A percentile compares a stretch with the other conserved stretches of the same genome.
These are phyloP conservation scores for Montipora foliosa DNA, from an alignment of 64 coral and sea anemone genomes.

Conservation along the genomic window DNA sequence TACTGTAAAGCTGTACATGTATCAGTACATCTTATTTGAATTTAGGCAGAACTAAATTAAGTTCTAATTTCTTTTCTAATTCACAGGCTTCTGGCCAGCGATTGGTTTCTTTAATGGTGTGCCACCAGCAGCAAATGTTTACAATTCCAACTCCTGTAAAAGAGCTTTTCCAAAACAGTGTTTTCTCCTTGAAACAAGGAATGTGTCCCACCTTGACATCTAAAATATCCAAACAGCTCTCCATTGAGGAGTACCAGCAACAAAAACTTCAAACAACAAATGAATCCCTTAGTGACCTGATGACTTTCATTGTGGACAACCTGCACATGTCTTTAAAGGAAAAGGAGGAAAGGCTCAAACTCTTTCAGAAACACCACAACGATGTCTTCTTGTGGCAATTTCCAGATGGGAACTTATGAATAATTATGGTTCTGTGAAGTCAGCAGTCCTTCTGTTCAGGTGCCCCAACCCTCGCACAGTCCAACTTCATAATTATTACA, in stretches of 20 bases:
- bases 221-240: constrained; percentile 25
- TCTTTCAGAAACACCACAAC: constrained; percentile 43
- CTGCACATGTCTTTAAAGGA: constrained; percentile 31
- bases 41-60: too few species aligned
- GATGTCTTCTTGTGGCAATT: constrained; percentile 49
- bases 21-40: too few species aligned
- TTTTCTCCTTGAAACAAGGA: constrained; percentile 7
- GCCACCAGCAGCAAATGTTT: constrained; percentile 37
- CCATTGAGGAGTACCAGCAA: constrained; percentile 4
- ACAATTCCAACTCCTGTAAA: not conserved
- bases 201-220: not conserved
- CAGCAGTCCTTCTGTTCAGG: too few species aligned
- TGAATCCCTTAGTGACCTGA: constrained; percentile 24
- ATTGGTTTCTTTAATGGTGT: constrained; percentile 48
- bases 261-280: constrained; percentile 33
- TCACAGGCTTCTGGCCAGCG: constrained; percentile 5
- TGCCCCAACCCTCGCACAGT: too few species aligned
- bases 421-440: not conserved
- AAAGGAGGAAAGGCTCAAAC: constrained; percentile 40
- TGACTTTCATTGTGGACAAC: constrained; percentile 46
- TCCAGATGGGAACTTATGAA: constrained; percentile 49
- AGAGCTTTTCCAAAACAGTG: constrained; percentile 21
- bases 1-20: too few species aligned
- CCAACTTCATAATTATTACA: too few species aligned
- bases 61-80: not conserved